Conservation (phyloP, 2,113 vertebrate genomes). For the Myrmecobius fasciatus region DNA sequence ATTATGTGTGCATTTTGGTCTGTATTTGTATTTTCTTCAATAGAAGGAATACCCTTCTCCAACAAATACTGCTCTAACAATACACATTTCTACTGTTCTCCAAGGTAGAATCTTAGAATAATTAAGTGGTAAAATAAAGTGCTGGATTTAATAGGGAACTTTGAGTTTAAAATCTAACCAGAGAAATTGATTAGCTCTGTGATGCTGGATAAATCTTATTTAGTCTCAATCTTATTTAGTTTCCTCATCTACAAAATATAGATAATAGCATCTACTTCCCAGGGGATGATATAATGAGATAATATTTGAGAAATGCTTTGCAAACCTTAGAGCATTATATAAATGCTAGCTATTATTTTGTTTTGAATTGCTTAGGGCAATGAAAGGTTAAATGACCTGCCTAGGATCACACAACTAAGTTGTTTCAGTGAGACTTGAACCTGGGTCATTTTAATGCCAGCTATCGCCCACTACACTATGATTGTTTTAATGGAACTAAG, state of each 20-base stretch:
- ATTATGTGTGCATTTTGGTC: background rate
- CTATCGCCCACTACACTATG: background rate
- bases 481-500: conserved; percentile 43
- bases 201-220: background rate
- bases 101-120: background rate
- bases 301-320: background rate
- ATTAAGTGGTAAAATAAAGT: background rate
- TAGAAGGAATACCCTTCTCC: background rate
- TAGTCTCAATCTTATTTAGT: background rate
- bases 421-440: background rate
- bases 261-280: background rate
- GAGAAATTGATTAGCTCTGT: background rate
- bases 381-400: background rate
- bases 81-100: background rate
- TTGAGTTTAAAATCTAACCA: background rate
- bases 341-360: background rate
- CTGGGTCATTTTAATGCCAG: background rate
- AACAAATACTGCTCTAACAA: background rate
- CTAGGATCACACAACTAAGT: background rate
- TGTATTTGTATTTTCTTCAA: background rate
- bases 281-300: background rate
- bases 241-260: background rate
- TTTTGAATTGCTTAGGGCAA: background rate
- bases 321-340: background rate
- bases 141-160: background rate